Base-by-base conservation (phyloP, 2,888 invertebrate species). In the Epinotia demarniana region DNA sequence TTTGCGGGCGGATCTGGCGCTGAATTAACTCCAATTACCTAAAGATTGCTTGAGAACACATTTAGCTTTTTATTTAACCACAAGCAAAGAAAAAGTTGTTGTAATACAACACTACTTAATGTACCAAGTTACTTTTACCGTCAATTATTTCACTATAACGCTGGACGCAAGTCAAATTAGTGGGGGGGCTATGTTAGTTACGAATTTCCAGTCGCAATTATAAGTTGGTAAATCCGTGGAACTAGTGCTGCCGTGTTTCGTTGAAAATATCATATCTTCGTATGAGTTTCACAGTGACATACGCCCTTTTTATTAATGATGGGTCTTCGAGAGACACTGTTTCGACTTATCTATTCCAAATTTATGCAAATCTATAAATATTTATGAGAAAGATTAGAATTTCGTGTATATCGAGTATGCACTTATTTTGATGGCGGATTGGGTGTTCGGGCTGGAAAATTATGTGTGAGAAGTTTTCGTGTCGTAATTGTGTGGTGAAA, bases 321-420 rank as follows among this genome's bases (percentile, higher is more conserved):
- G n/a, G 12, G 58, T 43, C 39, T 43, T 72, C 60, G 71, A 39
- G 75, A 46, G 19, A 69, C 68, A 70, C 67, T 69, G 57, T 68
- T 75, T 72, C 39, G 39, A 66, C 73, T 76, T 77, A 79, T 78
- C 77, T 76, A 76, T 78, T 77, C 68, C 16, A 76, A 78, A 77
- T 79, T 75, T 72, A 79, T 77, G 72, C 72, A 58, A 39, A 67
- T 67, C 19, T 57, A 76, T 76, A 71, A 72, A 78, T 78, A 78
- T 75, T 66, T 73, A 78, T 77, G 71, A 73, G 72, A 27, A 12
- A 33, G 74, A 73, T 75, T 73, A 76, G 39, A 71, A 63, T 62
- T 71, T 76, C 69, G 18, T 49, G 66, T 66, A 60, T 55, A 60
- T 72, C 62, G 64, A 27, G 73, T 75, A 76, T 78, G 78, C 78